These are phyloP conservation scores for Drosophila hydei DNA, from an alignment of 1,140 invertebrate genomes.

Conservation along the genomic window DNA sequence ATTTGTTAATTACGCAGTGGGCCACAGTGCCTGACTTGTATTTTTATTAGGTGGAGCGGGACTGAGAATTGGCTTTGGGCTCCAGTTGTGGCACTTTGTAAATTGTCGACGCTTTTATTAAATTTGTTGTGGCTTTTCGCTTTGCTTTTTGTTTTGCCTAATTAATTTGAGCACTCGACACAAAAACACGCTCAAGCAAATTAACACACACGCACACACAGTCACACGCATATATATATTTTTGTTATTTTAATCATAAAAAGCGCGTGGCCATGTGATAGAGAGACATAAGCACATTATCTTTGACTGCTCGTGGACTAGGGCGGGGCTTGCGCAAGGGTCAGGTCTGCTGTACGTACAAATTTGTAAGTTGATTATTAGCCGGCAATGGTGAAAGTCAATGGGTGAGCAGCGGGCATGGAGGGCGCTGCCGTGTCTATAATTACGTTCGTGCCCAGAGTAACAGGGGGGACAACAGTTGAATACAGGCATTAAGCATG, in stretches of 20 bases:
- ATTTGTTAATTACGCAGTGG: constrained; percentile 44
- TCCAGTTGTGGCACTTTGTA: constrained; percentile 22
- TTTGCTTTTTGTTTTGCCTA: constrained; percentile 63
- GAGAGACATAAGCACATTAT: constrained; percentile 63
- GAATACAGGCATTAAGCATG: constrained; percentile 79
- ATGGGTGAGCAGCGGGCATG: neutral
- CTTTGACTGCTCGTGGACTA: constrained; percentile 2
- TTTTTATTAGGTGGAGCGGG: neutral
- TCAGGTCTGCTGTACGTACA: constrained; percentile 35
- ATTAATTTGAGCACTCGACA: constrained; percentile 68
- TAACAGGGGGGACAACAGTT: constrained; percentile 48
- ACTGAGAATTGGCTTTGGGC: neutral
- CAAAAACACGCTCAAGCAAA: constrained; percentile 11
- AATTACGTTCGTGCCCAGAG: constrained; percentile 64
- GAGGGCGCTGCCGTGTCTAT: constrained; percentile 52
- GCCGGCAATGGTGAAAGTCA: constrained; percentile 35
- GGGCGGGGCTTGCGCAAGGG: neutral
- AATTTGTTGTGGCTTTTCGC: constrained; percentile 60
- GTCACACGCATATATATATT: constrained; percentile 1
- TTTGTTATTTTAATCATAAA: constrained; percentile 75
- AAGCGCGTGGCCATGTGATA: constrained; percentile 71
- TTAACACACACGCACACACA: constrained; percentile 6
- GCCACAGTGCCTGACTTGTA: neutral
- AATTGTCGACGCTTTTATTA: constrained; percentile 74
- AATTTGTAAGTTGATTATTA: constrained; percentile 78